Conservation (phyloP, 92 coral and sea anemone genomes). For the Epizoanthus illoricatus region DNA sequence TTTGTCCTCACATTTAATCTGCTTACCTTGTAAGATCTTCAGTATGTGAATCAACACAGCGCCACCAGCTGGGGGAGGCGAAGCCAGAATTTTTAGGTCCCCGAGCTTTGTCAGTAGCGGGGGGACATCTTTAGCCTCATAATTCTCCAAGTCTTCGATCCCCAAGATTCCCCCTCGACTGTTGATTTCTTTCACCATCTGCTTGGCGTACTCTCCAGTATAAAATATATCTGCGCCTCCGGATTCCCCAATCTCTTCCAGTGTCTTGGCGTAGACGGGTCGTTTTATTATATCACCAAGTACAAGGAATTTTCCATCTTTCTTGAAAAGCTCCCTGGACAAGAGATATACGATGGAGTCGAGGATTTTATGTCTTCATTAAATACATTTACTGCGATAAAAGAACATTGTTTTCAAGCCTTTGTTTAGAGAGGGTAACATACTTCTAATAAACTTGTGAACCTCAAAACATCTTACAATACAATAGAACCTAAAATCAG, state of each 20-base stretch:
- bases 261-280: slow-evolving; percentile 70
- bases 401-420: no score
- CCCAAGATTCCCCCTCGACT: slow-evolving; percentile 66
- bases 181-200: slow-evolving; percentile 64
- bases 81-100: slow-evolving; percentile 63
- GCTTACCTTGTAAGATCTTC: slow-evolving; percentile 73
- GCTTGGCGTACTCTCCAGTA: slow-evolving; percentile 47
- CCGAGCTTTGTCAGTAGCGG: slow-evolving; percentile 63
- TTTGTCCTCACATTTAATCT: no score
- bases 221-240: slow-evolving; percentile 76
- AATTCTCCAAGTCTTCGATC: slow-evolving; percentile 57
- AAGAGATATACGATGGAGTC: not conserved
- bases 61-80: slow-evolving; percentile 89
- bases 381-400: no score
- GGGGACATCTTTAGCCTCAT: slow-evolving; percentile 50
- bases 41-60: slow-evolving; percentile 66
- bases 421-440: no score
- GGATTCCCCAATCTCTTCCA: slow-evolving; percentile 61
- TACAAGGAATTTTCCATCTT: slow-evolving; percentile 54
- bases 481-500: no score
- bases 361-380: no score
- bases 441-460: no score
- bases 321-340: slow-evolving; percentile 62
- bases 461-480: no score
- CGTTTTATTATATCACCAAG: slow-evolving; percentile 64